Conservation (phyloP, 2,113 vertebrate species). For the Dryoscopus gambensis region DNA sequence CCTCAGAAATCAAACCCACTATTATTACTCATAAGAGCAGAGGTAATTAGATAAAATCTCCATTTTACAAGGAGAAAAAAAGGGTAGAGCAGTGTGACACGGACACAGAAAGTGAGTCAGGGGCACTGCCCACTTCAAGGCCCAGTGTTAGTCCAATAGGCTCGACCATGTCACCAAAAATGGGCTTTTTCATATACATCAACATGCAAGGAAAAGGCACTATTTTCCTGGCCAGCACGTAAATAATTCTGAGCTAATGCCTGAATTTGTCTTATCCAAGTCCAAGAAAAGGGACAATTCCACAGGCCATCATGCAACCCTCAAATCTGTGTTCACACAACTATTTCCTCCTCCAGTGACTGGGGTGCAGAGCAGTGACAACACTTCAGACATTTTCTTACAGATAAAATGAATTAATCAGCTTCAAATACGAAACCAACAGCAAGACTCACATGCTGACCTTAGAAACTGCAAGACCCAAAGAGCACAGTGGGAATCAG, state of each 20-base stretch:
- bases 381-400: not conserved
- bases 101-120: not conserved
- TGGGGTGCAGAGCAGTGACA: not conserved
- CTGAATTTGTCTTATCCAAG: not conserved
- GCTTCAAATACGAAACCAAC: not conserved
- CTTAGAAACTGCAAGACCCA: not conserved
- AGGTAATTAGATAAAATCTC: not conserved
- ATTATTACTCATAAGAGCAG: not conserved
- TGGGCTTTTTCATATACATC: not conserved
- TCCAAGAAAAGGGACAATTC: not conserved
- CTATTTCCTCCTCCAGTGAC: not conserved
- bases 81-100: not conserved
- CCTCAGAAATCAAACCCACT: not conserved
- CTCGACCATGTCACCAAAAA: not conserved
- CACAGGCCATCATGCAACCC: not conserved
- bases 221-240: not conserved
- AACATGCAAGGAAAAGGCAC: not conserved
- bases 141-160: rapidly evolving
- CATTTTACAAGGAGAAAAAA: not conserved
- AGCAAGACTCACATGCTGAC: not conserved
- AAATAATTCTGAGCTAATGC: not conserved
- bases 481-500: not conserved
- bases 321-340: not conserved
- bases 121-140: not conserved
- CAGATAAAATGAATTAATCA: not conserved